Percentiles rank a stretch among this genome's conserved stretches.
Conservation (phyloP, 2,797 vertebrate species). For the Eospalax fontanierii region DNA sequence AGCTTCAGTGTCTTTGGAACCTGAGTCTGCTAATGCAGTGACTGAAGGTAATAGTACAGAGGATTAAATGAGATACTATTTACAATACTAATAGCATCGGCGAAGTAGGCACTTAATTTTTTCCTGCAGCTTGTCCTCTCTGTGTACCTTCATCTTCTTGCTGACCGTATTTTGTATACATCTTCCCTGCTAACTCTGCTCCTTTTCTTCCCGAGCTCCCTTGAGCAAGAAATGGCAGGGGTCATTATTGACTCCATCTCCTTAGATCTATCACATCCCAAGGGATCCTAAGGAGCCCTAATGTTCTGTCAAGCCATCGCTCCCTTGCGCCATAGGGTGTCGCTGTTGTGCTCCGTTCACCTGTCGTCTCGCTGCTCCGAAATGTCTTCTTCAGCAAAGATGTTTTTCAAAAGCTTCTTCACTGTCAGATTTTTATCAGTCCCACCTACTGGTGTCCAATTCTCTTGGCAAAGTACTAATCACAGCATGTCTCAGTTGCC, state of each 20-base stretch:
- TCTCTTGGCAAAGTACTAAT: constrained; percentile 3
- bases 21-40: background rate
- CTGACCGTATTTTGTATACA: constrained; percentile 31
- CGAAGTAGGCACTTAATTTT: background rate
- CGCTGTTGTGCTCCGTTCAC: constrained; percentile 45
- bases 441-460: background rate
- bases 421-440: background rate
- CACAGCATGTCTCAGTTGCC: background rate
- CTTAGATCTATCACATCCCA: background rate
- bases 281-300: background rate
- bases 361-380: background rate
- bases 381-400: background rate
- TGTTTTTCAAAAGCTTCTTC: background rate
- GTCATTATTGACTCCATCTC: background rate
- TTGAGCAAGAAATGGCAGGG: background rate
- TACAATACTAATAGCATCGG: background rate
- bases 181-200: background rate
- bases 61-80: background rate
- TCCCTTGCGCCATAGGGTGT: constrained; percentile 27
- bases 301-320: background rate
- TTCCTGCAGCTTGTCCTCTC: background rate
- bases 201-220: background rate
- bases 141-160: constrained; percentile 9
- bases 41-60: background rate
- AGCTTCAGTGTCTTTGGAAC: constrained; percentile 18